Percentiles rank a stretch among this genome's conserved stretches.
Evolutionary conservation across 1,140 invertebrate genomes (phyloP).

Genomic region (Sipha flava): DNA sequence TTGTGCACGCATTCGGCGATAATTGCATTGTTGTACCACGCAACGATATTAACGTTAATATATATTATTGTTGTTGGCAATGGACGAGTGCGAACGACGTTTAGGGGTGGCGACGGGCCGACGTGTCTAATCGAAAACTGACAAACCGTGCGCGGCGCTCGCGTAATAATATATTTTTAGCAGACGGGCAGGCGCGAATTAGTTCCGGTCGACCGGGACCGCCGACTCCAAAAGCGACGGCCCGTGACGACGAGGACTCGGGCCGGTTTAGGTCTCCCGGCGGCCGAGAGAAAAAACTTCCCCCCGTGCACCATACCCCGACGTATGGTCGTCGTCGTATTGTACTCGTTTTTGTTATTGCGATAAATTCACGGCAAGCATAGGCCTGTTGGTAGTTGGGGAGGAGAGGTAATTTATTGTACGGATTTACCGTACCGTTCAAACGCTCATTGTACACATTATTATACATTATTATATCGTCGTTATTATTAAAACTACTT

Average conservation of each 20-base stretch:
- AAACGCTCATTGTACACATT: background rate
- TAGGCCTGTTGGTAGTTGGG: too few species aligned
- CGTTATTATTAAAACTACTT: background rate
- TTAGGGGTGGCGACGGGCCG: too few species aligned
- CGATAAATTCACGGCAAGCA: conserved; percentile 30
- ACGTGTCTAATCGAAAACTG: background rate
- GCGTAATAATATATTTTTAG: background rate
- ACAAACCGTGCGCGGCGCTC: background rate
- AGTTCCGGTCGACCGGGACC: conserved; percentile 21
- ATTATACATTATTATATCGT: background rate
- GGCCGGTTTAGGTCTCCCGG: too few species aligned
- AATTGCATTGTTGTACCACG: background rate
- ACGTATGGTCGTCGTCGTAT: too few species aligned
- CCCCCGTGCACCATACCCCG: too few species aligned
- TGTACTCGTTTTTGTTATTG: background rate
- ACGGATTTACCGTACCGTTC: too few species aligned
- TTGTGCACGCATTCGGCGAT: background rate
- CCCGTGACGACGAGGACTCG: conserved; percentile 20
- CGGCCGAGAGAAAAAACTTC: background rate
- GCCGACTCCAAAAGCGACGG: background rate
- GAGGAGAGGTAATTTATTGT: too few species aligned
- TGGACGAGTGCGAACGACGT: too few species aligned
- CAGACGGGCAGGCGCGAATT: background rate
- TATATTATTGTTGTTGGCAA: background rate
- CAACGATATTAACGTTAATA: too few species aligned